Evolutionary conservation across 2,113 vertebrate genomes (phyloP).

Genomic region (Siniperca chuatsi): DNA sequence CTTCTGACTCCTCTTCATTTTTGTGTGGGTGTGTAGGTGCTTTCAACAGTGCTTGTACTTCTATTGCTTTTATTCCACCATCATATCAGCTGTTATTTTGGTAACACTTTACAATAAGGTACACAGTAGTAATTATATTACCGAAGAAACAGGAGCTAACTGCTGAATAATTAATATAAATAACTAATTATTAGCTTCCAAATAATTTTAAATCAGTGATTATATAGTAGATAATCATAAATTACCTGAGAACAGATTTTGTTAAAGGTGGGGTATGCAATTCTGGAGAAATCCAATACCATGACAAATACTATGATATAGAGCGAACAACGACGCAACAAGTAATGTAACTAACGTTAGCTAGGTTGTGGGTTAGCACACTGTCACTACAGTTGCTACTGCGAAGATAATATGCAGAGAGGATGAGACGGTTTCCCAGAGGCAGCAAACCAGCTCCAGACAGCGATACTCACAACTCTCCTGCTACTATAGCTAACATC

Average conservation of each 20-base stretch:
- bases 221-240: not conserved
- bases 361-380: too few relatives aligned
- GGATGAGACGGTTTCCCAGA: too few relatives aligned
- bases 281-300: too few relatives aligned
- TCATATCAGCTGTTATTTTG: slow-evolving; percentile 71
- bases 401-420: too few relatives aligned
- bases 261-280: too few relatives aligned
- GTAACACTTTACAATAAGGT: slow-evolving; percentile 64
- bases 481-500: too few relatives aligned
- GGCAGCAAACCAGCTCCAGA: too few relatives aligned
- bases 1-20: slow-evolving; percentile 81
- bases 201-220: not conserved
- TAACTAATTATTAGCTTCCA: not conserved
- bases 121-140: slow-evolving; percentile 27
- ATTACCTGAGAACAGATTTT: not conserved
- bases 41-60: slow-evolving; percentile 73
- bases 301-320: too few relatives aligned
- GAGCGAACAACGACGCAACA: too few relatives aligned
- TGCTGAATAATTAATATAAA: not conserved
- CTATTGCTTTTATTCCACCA: slow-evolving; percentile 68
- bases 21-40: slow-evolving; percentile 81
- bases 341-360: too few relatives aligned
- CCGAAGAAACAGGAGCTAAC: not conserved
- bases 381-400: too few relatives aligned
- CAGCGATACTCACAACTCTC: too few relatives aligned